phyloP scores from a whole-genome alignment of 2,113 vertebrate genomes.

The Apodemus sylvaticus region DNA sequence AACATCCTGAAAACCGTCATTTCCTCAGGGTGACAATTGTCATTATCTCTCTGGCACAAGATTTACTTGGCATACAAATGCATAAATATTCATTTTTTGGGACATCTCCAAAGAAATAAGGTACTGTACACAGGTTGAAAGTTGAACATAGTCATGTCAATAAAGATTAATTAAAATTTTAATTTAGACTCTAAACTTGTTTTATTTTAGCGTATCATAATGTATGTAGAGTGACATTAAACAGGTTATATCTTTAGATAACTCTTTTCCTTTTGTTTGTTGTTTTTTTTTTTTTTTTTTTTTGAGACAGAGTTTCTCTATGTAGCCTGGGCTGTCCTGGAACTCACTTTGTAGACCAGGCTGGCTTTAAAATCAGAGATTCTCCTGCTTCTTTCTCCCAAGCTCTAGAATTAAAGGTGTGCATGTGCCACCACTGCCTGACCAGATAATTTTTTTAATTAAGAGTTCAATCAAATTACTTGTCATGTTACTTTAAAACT shows the following conservation, averaged over 20 bases:
- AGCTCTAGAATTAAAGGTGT: too few relatives aligned
- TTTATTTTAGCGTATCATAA: constrained; percentile 49
- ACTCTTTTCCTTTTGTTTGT: too few relatives aligned
- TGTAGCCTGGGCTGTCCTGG: too few relatives aligned
- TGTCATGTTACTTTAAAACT: constrained; percentile 10
- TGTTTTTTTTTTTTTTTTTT: too few relatives aligned
- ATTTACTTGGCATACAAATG: constrained; percentile 50
- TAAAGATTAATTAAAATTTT: constrained; percentile 52
- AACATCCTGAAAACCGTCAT: constrained; percentile 59
- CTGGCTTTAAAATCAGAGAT: too few relatives aligned
- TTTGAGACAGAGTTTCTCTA: too few relatives aligned
- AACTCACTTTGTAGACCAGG: too few relatives aligned
- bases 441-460: constrained; percentile 32
- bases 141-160: neutral
- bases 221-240: constrained; percentile 52
- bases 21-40: constrained; percentile 49
- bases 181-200: constrained; percentile 54
- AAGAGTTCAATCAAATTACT: neutral
- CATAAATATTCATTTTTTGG: constrained; percentile 44
- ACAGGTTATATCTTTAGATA: constrained; percentile 27
- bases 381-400: too few relatives aligned
- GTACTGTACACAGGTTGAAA: constrained; percentile 46
- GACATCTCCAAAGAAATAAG: constrained; percentile 45
- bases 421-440: too few relatives aligned
- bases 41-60: constrained; percentile 43